A percentile compares a stretch with the other conserved stretches of the same genome.
phyloP scores from a whole-genome alignment of 2,797 vertebrate species.

The Etheostoma perlongum region DNA sequence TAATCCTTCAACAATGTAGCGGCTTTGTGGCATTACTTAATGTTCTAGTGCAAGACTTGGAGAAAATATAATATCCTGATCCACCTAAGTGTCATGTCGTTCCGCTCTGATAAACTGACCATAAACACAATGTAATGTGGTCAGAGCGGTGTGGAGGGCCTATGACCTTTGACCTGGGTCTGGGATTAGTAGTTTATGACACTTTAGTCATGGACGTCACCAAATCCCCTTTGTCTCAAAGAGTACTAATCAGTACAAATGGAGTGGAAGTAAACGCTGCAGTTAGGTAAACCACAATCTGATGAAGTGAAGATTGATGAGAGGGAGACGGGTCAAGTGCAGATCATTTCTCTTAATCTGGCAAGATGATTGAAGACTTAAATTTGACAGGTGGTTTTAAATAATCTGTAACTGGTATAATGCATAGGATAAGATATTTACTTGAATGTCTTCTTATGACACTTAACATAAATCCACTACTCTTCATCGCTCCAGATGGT shows the following conservation, averaged over 20 bases:
- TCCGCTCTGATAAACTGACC: conserved; percentile 47
- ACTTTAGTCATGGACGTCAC: conserved; percentile 54
- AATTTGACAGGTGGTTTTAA: conserved; percentile 14
- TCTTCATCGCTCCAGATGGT: conserved; percentile 25
- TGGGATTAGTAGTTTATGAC: conserved; percentile 69
- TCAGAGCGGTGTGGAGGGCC: conserved; percentile 40
- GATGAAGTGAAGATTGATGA: conserved; percentile 13
- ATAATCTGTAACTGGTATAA: conserved; percentile 3
- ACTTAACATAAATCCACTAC: not conserved
- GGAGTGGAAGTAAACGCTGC: conserved; percentile 10
- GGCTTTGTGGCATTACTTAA: conserved; percentile 64
- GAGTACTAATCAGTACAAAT: conserved; percentile 43
- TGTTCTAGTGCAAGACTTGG: conserved; percentile 42
- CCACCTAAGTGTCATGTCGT: conserved; percentile 36
- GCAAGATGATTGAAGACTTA: not conserved
- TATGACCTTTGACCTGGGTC: conserved; percentile 68
- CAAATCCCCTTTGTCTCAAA: conserved; percentile 41
- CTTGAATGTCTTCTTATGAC: not conserved
- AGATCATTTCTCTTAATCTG: conserved; percentile 15
- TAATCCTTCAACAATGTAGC: conserved; percentile 74
- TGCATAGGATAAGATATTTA: not conserved
- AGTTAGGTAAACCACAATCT: conserved; percentile 30
- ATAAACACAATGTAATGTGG: conserved; percentile 28
- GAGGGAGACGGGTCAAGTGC: conserved; percentile 37
- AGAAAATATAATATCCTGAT: conserved; percentile 49